phyloP scores from a whole-genome alignment of 2,888 invertebrate genomes.

The Pachydiplax longipennis region DNA sequence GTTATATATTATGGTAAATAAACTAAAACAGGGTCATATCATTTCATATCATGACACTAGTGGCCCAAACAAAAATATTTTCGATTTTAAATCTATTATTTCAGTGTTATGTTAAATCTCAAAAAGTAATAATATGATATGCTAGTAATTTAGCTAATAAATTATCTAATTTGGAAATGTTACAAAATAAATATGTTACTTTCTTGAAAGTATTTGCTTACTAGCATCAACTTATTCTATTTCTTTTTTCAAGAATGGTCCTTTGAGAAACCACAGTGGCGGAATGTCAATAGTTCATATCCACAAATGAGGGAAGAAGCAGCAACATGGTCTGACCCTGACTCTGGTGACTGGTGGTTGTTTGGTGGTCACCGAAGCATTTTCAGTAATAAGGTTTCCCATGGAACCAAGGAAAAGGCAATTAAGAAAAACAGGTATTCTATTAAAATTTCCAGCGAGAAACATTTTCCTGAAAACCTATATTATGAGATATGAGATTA shows the following conservation, averaged over 20 bases:
- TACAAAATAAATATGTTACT: not conserved
- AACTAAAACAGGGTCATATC: too few relatives aligned
- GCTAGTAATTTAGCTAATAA: too few relatives aligned
- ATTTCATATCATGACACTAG: too few relatives aligned
- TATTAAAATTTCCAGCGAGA: not conserved
- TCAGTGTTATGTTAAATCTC: too few relatives aligned
- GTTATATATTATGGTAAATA: too few relatives aligned
- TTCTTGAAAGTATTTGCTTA: not conserved
- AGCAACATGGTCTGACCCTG: conserved; percentile 25
- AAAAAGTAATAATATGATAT: too few relatives aligned
- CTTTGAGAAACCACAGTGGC: not conserved
- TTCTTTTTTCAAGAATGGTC: conserved; percentile 3
- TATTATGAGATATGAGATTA: too few relatives aligned
- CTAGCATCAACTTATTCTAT: not conserved
- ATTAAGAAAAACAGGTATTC: conserved; percentile 24
- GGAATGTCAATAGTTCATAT: conserved; percentile 20
- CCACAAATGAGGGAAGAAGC: conserved; percentile 32
- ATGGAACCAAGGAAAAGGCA: not conserved
- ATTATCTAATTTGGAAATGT: not conserved
- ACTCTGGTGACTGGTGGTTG: conserved; percentile 21
- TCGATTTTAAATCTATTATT: too few relatives aligned
- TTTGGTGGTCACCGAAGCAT: conserved; percentile 20
- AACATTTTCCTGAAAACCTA: too few relatives aligned
- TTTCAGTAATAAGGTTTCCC: not conserved
- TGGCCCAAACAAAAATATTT: too few relatives aligned